Percentiles rank a stretch among this genome's conserved stretches.
These are phyloP conservation scores for Eolophus roseicapilla DNA, from an alignment of 2,113 vertebrate species.

Conservation along the genomic window DNA sequence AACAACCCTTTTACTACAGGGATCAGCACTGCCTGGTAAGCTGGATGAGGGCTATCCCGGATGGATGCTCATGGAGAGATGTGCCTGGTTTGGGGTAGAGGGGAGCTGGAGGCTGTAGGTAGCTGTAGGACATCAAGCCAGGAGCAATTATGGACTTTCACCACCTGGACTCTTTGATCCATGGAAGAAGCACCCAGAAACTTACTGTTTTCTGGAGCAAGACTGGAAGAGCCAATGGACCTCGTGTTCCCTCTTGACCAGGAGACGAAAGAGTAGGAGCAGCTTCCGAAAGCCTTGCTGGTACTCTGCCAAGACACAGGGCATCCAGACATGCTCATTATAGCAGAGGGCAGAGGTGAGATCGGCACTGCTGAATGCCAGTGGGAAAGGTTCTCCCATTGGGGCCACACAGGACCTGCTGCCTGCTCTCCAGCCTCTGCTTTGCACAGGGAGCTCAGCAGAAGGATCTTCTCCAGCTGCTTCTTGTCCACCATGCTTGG, in stretches of 20 bases:
- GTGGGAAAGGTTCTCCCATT: background rate
- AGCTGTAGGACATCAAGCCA: too few species aligned
- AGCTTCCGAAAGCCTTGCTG: slow-evolving; percentile 64
- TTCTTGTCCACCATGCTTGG: slow-evolving; percentile 18
- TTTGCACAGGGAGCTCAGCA: slow-evolving; percentile 52
- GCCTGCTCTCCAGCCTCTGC: background rate
- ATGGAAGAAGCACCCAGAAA: background rate
- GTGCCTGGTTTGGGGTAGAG: background rate
- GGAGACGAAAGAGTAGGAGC: slow-evolving; percentile 59
- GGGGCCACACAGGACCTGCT: rapidly evolving
- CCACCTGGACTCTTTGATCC: background rate
- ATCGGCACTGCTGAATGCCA: background rate
- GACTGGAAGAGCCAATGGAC: slow-evolving; percentile 50
- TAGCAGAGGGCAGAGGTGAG: background rate
- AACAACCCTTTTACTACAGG: too few species aligned
- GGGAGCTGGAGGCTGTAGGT: background rate
- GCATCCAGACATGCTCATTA: rapidly evolving
- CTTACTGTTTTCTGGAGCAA: slow-evolving; percentile 65
- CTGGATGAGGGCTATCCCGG: background rate
- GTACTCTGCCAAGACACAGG: background rate
- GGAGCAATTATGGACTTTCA: background rate
- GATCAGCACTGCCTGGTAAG: background rate
- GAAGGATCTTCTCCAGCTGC: slow-evolving; percentile 54
- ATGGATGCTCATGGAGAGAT: too few species aligned
- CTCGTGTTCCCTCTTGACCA: slow-evolving; percentile 29